These are phyloP conservation scores for Vanessa atalanta DNA, from an alignment of 1,140 invertebrate genomes.

Conservation along the genomic window DNA sequence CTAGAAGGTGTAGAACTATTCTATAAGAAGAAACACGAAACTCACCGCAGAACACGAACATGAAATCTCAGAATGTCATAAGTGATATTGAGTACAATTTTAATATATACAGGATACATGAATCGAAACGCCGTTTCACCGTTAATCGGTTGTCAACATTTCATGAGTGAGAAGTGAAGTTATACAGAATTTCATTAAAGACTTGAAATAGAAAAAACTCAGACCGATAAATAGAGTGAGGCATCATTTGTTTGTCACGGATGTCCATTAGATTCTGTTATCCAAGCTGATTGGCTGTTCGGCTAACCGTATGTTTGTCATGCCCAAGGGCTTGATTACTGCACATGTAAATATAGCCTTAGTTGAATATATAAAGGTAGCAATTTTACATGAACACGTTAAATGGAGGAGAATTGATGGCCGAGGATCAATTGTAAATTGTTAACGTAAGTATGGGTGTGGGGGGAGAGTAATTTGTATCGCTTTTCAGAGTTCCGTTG, in stretches of 20 bases:
- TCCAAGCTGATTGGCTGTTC: neutral
- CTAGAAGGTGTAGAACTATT: too few relatives aligned
- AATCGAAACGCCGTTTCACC: too few relatives aligned
- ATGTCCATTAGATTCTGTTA: neutral
- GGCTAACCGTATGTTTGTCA: neutral
- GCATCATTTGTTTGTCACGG: neutral
- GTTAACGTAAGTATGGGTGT: neutral
- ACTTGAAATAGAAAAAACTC: too few relatives aligned
- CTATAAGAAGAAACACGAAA: too few relatives aligned
- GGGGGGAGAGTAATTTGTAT: neutral
- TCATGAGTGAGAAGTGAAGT: too few relatives aligned
- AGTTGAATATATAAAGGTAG: neutral
- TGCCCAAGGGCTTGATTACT: neutral
- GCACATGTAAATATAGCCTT: neutral
- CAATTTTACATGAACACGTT: conserved; percentile 4
- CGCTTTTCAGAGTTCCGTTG: neutral
- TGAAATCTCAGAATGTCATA: too few relatives aligned
- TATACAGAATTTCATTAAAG: too few relatives aligned
- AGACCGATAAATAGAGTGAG: neutral
- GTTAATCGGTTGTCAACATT: too few relatives aligned
- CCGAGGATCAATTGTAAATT: neutral
- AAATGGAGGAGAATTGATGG: conserved; percentile 2
- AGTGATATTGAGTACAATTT: too few relatives aligned
- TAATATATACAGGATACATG: too few relatives aligned
- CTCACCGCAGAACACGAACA: too few relatives aligned